Percentiles rank a stretch among this genome's conserved stretches.
Evolutionary conservation across 2,797 vertebrate genomes (phyloP).

Genomic region (Enteromius mattozi): DNA sequence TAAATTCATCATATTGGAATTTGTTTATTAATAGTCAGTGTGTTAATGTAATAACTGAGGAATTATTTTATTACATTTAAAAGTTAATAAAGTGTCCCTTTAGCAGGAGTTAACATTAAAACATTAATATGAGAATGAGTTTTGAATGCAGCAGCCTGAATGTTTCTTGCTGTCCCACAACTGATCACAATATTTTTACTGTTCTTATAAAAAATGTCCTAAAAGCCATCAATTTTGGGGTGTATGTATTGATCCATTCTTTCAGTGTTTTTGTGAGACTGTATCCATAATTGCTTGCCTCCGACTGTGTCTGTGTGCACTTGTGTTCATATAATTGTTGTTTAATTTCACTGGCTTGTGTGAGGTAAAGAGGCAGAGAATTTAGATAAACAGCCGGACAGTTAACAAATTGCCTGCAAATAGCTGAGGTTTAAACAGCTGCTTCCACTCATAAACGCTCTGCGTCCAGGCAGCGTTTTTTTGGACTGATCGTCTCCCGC

Average conservation of each 20-base stretch:
- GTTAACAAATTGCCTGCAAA: conserved; percentile 79
- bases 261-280: conserved; percentile 9
- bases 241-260: conserved; percentile 3
- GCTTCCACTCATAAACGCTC: conserved; percentile 71
- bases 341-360: conserved; percentile 75
- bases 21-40: background rate
- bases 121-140: background rate
- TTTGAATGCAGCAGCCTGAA: background rate
- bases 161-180: background rate
- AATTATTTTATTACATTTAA: background rate
- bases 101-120: background rate
- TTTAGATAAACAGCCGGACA: conserved; percentile 80
- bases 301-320: conserved; percentile 23
- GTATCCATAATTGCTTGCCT: conserved; percentile 12
- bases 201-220: background rate
- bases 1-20: background rate
- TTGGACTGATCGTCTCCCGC: conserved; percentile 16
- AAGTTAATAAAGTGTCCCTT: background rate
- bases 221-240: background rate
- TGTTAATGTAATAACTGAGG: background rate
- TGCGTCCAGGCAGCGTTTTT: conserved; percentile 31
- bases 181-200: conserved; percentile 14
- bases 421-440: conserved; percentile 82
- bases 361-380: conserved; percentile 70
- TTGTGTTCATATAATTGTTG: conserved; percentile 62